Conservation (phyloP, 2,888 invertebrate genomes). For the Automeris io region DNA sequence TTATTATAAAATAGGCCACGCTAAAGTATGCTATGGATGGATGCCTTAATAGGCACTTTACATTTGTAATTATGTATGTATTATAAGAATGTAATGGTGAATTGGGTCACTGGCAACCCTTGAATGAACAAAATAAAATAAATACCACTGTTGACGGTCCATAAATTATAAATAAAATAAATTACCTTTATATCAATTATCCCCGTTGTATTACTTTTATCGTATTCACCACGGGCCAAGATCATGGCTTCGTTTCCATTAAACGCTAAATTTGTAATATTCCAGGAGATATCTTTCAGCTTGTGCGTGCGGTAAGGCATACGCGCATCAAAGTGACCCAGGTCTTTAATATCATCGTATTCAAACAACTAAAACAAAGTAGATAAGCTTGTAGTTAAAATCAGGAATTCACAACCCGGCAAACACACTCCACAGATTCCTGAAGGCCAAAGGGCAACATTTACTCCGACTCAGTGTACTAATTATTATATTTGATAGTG, state of each 20-base stretch:
- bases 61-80: too few species aligned
- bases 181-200: conserved; percentile 42
- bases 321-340: conserved; percentile 44
- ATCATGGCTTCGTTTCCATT: conserved; percentile 52
- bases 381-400: too few species aligned
- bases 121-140: neutral
- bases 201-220: conserved; percentile 19
- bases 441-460: too few species aligned
- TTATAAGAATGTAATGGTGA: too few species aligned
- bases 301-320: conserved; percentile 39
- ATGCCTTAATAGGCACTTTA: too few species aligned
- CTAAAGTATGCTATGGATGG: too few species aligned
- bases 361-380: conserved; percentile 69
- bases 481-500: too few species aligned
- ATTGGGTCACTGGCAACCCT: neutral
- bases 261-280: conserved; percentile 33
- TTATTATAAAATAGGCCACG: too few species aligned
- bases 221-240: conserved; percentile 26
- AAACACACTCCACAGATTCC: too few species aligned
- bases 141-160: conserved; percentile 6
- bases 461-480: too few species aligned
- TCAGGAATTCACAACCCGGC: too few species aligned
- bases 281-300: conserved; percentile 35
- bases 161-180: too few species aligned
- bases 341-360: conserved; percentile 76